phyloP scores from a whole-genome alignment of 2,797 vertebrate genomes.

The Emydoidea blandingii region DNA sequence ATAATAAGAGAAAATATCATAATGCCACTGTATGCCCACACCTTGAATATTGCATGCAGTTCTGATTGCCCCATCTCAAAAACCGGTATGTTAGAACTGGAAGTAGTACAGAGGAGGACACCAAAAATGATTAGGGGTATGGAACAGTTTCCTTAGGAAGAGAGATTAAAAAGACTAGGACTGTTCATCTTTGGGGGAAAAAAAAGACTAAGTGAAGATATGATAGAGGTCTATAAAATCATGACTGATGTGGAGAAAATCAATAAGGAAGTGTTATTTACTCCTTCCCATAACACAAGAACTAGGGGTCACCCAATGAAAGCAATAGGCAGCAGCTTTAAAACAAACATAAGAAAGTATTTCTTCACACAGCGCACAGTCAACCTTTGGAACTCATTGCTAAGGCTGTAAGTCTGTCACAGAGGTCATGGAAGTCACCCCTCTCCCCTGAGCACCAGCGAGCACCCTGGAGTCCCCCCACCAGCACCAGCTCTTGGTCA shows the following conservation, averaged over 20 bases:
- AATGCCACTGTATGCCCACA: not conserved
- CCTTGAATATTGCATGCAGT: not conserved
- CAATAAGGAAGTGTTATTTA: not conserved
- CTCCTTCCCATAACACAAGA: not conserved
- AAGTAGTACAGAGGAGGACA: not conserved
- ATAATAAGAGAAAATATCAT: not conserved
- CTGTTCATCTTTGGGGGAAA: not conserved
- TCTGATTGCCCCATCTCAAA: not conserved
- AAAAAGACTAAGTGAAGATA: not conserved
- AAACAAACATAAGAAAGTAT: not conserved
- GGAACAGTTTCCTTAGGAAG: not conserved
- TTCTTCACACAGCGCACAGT: not conserved
- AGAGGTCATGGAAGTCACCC: too few species aligned
- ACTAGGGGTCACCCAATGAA: not conserved
- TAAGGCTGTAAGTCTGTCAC: not conserved
- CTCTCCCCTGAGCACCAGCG: too few species aligned
- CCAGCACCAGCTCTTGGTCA: constrained; percentile 24
- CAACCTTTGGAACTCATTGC: not conserved
- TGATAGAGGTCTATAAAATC: not conserved
- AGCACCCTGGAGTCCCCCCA: too few species aligned
- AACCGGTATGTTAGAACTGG: not conserved
- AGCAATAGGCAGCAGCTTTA: not conserved
- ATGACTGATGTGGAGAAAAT: not conserved
- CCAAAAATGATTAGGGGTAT: not conserved
- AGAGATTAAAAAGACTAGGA: not conserved